A percentile compares a stretch with the other conserved stretches of the same genome.
Conservation (phyloP, 2,888 invertebrate species). For the Himalopsyche japonica region DNA sequence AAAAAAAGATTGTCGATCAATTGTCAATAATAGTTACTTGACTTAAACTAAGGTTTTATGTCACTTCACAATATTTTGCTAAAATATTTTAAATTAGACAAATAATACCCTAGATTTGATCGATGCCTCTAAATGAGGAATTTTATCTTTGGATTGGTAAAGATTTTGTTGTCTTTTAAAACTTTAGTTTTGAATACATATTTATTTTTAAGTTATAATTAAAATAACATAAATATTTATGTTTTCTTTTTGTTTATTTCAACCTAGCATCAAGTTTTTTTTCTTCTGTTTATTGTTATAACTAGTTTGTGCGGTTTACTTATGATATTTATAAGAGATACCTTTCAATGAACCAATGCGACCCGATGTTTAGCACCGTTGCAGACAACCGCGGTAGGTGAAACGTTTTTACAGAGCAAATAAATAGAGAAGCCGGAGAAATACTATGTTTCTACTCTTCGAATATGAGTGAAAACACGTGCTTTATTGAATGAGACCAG, state of each 20-base stretch:
- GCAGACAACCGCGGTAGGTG: background rate
- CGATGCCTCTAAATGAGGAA: no score
- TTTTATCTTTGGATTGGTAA: no score
- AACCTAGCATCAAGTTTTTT: background rate
- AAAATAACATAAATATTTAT: no score
- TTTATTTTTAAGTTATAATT: no score
- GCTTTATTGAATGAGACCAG: background rate
- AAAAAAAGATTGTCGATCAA: no score
- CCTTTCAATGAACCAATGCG: background rate
- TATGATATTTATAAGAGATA: background rate
- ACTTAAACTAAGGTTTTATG: no score
- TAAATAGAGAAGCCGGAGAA: background rate
- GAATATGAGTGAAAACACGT: background rate
- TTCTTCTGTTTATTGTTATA: background rate
- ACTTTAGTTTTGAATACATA: no score
- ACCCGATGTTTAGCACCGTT: background rate
- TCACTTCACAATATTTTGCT: no score
- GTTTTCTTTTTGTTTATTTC: background rate
- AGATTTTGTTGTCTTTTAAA: no score
- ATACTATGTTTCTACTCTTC: background rate
- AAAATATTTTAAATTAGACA: no score
- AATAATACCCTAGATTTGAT: no score
- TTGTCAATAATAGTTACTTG: no score
- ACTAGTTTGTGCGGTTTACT: background rate
- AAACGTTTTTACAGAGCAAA: background rate